Conservation (phyloP, 2,888 invertebrate species). For the Melanophora roralis region DNA sequence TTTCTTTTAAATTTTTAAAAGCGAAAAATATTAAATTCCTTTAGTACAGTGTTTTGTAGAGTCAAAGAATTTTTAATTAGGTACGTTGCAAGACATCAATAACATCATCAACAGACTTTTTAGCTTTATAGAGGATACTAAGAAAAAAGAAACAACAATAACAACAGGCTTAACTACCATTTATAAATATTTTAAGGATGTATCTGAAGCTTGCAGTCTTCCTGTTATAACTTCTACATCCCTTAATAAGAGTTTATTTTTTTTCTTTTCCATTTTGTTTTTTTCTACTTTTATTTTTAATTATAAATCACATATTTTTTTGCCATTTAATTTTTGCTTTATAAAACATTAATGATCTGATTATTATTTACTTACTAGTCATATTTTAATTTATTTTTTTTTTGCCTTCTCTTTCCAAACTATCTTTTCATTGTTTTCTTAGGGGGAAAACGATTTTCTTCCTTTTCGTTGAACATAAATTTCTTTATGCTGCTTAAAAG, state of each 20-base stretch:
- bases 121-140: neutral
- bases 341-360: slow-evolving; percentile 37
- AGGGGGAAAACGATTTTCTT: neutral
- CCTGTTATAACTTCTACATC: no score
- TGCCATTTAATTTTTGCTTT: neutral
- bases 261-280: neutral
- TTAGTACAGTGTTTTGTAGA: neutral
- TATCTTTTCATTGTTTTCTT: slow-evolving; percentile 9
- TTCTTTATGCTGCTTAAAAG: neutral
- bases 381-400: neutral
- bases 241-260: neutral
- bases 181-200: no score
- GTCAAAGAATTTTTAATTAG: neutral
- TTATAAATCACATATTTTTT: slow-evolving; percentile 24
- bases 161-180: no score
- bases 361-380: slow-evolving; percentile 41
- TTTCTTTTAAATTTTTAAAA: no score
- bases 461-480: neutral
- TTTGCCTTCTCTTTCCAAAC: neutral
- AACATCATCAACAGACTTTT: slow-evolving; percentile 19
- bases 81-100: slow-evolving; percentile 14
- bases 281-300: slow-evolving; percentile 6
- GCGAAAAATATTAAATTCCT: neutral
- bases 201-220: no score
- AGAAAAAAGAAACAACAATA: neutral